Conservation (phyloP, 2,113 vertebrate genomes). For the Misgurnus anguillicaudatus region DNA sequence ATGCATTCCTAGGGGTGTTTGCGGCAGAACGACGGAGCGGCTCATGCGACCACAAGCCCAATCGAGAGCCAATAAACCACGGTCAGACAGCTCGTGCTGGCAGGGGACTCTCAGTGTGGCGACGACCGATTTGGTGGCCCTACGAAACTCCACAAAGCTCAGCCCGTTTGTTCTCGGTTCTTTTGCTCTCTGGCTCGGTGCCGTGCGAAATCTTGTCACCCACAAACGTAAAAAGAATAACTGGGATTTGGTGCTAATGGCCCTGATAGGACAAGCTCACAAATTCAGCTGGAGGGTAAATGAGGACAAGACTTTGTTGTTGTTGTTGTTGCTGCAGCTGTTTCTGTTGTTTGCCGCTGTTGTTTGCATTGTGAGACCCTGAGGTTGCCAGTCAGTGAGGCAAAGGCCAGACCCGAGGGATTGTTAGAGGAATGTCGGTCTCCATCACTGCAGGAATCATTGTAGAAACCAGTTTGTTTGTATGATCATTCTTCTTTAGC, state of each 20-base stretch:
- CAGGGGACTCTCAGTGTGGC: slow-evolving; percentile 69
- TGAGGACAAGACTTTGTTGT: slow-evolving; percentile 39
- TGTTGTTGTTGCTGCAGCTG: slow-evolving; percentile 28
- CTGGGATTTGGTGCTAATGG: slow-evolving; percentile 29
- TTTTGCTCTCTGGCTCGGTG: not conserved
- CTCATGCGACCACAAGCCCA: slow-evolving; percentile 66
- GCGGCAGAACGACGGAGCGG: slow-evolving; percentile 62
- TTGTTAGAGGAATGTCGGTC: slow-evolving; percentile 29
- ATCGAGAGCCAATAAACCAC: slow-evolving; percentile 71
- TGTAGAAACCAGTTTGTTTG: slow-evolving; percentile 23
- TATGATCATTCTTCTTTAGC: slow-evolving; percentile 2
- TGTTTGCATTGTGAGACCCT: slow-evolving; percentile 16
- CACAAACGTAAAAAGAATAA: slow-evolving; percentile 9
- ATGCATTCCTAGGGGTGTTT: slow-evolving; percentile 72
- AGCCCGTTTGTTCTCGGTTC: slow-evolving; percentile 1
- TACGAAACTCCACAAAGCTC: not conserved
- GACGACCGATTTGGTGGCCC: slow-evolving; percentile 39
- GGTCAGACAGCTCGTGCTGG: slow-evolving; percentile 64
- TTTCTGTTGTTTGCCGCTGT: slow-evolving; percentile 36
- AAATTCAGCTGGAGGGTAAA: slow-evolving; percentile 30
- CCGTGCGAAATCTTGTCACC: slow-evolving; percentile 18
- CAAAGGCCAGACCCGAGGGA: slow-evolving; percentile 16
- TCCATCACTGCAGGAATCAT: slow-evolving; percentile 22
- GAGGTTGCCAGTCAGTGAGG: slow-evolving; percentile 3
- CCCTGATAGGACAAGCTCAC: not conserved